phyloP scores from a whole-genome alignment of 92 coral and sea anemone genomes.

The Zoanthus sansibaricus region DNA sequence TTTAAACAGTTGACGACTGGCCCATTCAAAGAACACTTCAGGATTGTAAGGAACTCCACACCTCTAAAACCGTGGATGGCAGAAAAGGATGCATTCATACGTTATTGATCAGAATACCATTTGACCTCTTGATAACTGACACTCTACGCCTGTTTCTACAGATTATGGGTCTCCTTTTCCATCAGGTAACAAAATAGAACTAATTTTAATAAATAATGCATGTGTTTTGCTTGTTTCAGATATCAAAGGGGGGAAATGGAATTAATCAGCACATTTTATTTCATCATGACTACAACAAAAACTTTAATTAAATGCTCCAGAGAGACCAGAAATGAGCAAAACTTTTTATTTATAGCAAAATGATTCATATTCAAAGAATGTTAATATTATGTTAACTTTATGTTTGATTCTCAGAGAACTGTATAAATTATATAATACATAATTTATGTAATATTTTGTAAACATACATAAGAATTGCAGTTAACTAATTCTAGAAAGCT shows the following conservation, averaged over 20 bases:
- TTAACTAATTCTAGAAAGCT: background rate
- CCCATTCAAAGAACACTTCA: constrained; percentile 38
- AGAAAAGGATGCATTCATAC: constrained; percentile 48
- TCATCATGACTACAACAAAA: no score
- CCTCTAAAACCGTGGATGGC: constrained; percentile 14
- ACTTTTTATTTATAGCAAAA: no score
- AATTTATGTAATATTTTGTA: background rate
- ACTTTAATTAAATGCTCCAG: no score
- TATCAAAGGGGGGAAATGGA: background rate
- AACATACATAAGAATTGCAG: background rate
- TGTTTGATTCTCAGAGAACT: no score
- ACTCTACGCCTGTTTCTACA: constrained; percentile 48
- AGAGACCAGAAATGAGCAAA: no score
- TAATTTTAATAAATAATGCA: background rate
- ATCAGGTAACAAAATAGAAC: constrained; percentile 51
- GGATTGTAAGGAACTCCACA: constrained; percentile 34
- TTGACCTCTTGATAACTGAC: constrained; percentile 50
- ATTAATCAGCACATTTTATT: no score
- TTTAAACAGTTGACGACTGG: constrained; percentile 59
- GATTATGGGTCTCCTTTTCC: constrained; percentile 54
- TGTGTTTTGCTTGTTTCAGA: background rate
- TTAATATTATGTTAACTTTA: no score
- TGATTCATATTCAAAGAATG: no score
- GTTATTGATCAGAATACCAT: constrained; percentile 47
- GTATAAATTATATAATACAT: no score